Evolutionary conservation across 1,140 invertebrate genomes (phyloP), one percentile per base, ranked within the genome.

Genomic region (Leptinotarsa texana): DNA sequence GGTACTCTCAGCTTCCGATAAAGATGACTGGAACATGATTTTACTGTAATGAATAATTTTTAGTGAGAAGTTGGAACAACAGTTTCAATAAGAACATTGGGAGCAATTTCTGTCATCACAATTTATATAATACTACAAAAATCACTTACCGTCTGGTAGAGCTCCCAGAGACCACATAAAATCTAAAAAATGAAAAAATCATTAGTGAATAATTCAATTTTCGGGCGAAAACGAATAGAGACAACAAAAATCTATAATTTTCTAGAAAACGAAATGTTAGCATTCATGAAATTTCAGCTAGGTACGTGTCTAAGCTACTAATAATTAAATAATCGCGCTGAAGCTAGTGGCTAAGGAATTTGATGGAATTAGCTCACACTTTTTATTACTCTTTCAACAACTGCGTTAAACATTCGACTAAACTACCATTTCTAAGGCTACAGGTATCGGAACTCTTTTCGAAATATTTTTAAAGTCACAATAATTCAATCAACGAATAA

Each of bases 111-210:
- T 68, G 11, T 24, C 47, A 42, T 42, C 33, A 11, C 0, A 42
- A 42, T 42, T 42, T 42, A 42, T 42, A 42, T 33, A 42, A 3
- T 11, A 42, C 2, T 57, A 57, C 4, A 57, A 57, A n/a, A 48
- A 68, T 67, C 83, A 93, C 94, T 94, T 91, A 96, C 95, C 95
- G 90, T 97, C 95, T 89, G 95, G 95, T 90, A 96, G 93, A 90
- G 94, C 94, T 92, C 95, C 95, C 92, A 97, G 91, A 88, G 95
- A 96, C 95, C 95, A 97, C 93, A 97, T 96, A 92, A 96, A 96
- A 94, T 96, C 95, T 96, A 94, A 89, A 93, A 94, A 90, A 89
- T 89, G 90, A 91, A 93, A 89, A 91, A 88, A 78, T 73, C 74
- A 82, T 84, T 83, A 84, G 80, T 80, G 33, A 42, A 77, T 24